phyloP scores from a whole-genome alignment of 2,113 vertebrate genomes.

The Nothobranchius kuhntae region DNA sequence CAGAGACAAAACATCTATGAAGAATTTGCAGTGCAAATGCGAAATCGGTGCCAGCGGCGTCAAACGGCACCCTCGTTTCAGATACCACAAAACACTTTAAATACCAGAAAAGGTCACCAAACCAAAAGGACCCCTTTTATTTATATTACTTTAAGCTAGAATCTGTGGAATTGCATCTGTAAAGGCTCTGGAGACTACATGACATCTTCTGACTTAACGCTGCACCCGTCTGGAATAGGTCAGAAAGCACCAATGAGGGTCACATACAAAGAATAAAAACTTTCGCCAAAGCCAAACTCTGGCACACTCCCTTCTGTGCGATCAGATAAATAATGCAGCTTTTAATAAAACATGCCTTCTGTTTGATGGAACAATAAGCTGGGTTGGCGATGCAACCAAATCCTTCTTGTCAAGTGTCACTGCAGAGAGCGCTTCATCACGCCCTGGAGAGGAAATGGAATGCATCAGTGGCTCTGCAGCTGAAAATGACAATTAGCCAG shows the following conservation, averaged over 20 bases:
- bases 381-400: constrained; percentile 57
- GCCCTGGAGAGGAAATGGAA: constrained; percentile 61
- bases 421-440: constrained; percentile 71
- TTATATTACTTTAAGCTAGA: constrained; percentile 6
- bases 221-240: constrained; percentile 19
- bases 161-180: constrained; percentile 9
- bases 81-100: constrained; percentile 44
- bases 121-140: constrained; percentile 48
- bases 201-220: constrained; percentile 45
- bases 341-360: constrained; percentile 45
- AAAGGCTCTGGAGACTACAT: constrained; percentile 42
- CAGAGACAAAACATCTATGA: constrained; percentile 38
- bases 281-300: too few species aligned
- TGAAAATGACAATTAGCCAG: constrained; percentile 74
- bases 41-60: constrained; percentile 12
- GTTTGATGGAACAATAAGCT: constrained; percentile 26
- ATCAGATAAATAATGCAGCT: constrained; percentile 68
- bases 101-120: constrained; percentile 68
- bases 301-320: constrained; percentile 23
- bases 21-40: constrained; percentile 9
- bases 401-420: constrained; percentile 64
- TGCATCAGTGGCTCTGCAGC: constrained; percentile 66
- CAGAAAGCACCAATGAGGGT: constrained; percentile 20
- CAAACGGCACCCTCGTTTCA: constrained; percentile 33
- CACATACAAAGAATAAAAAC: not conserved